Evolutionary conservation across 1,140 invertebrate species (phyloP).

Genomic region (Anthonomus grandis): DNA sequence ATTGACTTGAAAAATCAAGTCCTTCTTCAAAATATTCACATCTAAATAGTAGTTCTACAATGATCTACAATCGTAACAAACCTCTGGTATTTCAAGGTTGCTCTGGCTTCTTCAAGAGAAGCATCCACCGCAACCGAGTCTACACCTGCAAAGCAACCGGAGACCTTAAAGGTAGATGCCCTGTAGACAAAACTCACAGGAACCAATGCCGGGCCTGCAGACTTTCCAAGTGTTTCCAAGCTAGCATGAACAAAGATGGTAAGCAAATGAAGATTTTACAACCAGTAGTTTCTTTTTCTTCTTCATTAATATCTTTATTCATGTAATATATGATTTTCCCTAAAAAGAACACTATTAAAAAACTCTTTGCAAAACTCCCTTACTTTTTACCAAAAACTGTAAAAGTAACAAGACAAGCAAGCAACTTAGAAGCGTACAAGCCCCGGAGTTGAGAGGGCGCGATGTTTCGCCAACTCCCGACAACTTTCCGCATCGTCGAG

Average conservation of each 20-base stretch:
- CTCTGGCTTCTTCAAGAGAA: constrained; percentile 96
- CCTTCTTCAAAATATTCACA: background rate
- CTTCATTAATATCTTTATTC: too few species aligned
- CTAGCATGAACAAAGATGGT: constrained; percentile 99
- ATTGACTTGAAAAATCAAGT: background rate
- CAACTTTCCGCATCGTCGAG: constrained; percentile 19
- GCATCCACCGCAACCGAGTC: constrained; percentile 90
- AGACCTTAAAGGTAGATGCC: constrained; percentile 87
- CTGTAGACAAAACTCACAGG: constrained; percentile 94
- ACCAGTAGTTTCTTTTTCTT: too few species aligned
- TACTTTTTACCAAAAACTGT: too few species aligned
- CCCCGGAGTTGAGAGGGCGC: constrained; percentile 23
- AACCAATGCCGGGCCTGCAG: constrained; percentile 97
- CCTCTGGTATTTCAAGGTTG: constrained; percentile 63
- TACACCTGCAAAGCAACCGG: constrained; percentile 96
- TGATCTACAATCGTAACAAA: background rate
- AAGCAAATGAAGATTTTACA: too few species aligned
- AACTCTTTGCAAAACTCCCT: too few species aligned
- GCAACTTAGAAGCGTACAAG: too few species aligned
- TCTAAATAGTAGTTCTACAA: background rate
- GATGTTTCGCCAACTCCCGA: constrained; percentile 19
- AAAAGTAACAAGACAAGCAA: too few species aligned
- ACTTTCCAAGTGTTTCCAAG: constrained; percentile 94
- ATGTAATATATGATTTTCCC: too few species aligned
- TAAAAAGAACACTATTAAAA: too few species aligned